Conservation (phyloP, 2,888 invertebrate species). For the Lycaena phlaeas region DNA sequence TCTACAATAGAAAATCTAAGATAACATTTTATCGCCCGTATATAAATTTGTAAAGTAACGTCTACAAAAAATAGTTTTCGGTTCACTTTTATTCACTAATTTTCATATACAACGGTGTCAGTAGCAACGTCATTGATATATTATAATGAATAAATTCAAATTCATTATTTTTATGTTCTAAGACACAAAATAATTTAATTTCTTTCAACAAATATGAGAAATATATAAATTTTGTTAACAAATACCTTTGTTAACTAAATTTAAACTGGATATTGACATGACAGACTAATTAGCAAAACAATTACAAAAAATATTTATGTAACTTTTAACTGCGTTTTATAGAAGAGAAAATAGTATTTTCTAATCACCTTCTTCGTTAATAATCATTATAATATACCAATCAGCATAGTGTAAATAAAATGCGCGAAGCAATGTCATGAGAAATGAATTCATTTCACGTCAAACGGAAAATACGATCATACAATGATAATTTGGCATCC, state of each 20-base stretch:
- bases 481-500: slow-evolving; percentile 57
- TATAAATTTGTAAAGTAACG: slow-evolving; percentile 54
- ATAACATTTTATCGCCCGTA: slow-evolving; percentile 57
- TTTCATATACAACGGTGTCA: slow-evolving; percentile 48
- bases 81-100: slow-evolving; percentile 34
- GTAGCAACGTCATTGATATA: slow-evolving; percentile 25
- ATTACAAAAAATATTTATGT: too few species aligned
- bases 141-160: neutral
- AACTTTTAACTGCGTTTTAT: too few species aligned
- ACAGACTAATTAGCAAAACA: too few species aligned
- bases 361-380: too few species aligned
- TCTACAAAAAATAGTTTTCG: slow-evolving; percentile 51
- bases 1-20: slow-evolving; percentile 71
- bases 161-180: too few species aligned
- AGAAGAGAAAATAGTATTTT: too few species aligned
- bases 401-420: slow-evolving; percentile 22
- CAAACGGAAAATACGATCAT: slow-evolving; percentile 22
- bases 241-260: too few species aligned
- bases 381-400: neutral
- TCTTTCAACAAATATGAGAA: too few species aligned
- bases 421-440: slow-evolving; percentile 42
- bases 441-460: slow-evolving; percentile 41
- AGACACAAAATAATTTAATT: too few species aligned
- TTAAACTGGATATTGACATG: too few species aligned
- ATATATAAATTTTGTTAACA: too few species aligned